These are phyloP conservation scores for Heptranchias perlo DNA, from an alignment of 2,113 vertebrate species.

Conservation along the genomic window DNA sequence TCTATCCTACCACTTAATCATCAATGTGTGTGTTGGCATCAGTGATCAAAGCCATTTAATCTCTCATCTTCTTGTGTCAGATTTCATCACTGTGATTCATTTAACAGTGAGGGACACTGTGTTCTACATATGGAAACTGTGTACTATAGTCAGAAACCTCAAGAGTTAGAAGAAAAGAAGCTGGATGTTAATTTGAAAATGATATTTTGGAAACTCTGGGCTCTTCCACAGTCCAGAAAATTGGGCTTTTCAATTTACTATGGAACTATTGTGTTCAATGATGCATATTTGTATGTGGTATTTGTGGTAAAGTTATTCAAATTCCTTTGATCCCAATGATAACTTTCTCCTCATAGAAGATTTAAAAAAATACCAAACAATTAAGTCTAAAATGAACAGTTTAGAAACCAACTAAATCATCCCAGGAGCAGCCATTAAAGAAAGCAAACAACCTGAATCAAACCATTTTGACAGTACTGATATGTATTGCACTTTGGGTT, in stretches of 20 bases:
- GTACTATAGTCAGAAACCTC: neutral
- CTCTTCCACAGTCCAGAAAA: neutral
- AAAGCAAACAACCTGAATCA: neutral
- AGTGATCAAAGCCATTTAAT: neutral
- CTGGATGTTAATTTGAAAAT: neutral
- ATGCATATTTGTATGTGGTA: neutral
- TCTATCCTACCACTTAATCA: neutral
- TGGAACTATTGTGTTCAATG: neutral
- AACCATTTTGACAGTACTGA: neutral
- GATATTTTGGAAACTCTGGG: neutral
- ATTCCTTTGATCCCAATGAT: no score
- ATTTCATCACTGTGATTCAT: conserved; percentile 26
- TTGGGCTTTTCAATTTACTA: neutral
- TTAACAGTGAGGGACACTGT: conserved; percentile 6
- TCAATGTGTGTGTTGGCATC: conserved; percentile 12
- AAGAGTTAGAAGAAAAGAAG: neutral
- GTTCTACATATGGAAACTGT: neutral
- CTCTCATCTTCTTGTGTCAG: conserved; percentile 15
- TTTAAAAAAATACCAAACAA: neutral
- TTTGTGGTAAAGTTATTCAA: neutral
- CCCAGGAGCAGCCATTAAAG: neutral
- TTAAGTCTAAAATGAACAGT: neutral
- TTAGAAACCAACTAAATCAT: neutral
- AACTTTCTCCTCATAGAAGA: neutral
- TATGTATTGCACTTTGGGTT: neutral